phyloP scores from a whole-genome alignment of 2,113 vertebrate genomes.

The Scophthalmus maximus region DNA sequence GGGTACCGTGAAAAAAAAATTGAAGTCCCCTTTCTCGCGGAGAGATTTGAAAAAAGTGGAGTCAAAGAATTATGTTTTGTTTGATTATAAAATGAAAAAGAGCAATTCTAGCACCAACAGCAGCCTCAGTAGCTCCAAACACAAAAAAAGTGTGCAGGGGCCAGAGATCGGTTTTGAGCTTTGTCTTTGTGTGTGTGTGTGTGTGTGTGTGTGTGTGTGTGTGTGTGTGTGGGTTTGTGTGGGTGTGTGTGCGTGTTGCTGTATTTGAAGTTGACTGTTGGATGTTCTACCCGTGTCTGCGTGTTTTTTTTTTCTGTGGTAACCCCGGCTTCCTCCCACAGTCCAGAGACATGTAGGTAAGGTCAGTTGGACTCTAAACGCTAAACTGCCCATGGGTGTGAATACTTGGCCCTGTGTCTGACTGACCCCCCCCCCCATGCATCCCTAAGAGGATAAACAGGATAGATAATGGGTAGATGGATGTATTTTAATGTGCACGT shows the following conservation, averaged over 20 bases:
- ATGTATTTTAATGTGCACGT: not conserved
- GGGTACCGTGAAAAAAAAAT: slow-evolving; percentile 22
- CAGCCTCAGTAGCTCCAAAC: slow-evolving; percentile 10
- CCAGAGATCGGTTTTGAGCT: not conserved
- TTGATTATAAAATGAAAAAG: slow-evolving; percentile 62
- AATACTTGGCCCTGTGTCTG: no score
- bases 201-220: slow-evolving; percentile 11
- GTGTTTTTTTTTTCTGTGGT: no score
- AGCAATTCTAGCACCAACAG: slow-evolving; percentile 31
- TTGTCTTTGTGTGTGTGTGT: not conserved
- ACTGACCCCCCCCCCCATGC: not conserved
- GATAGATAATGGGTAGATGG: not conserved
- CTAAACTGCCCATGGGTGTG: no score
- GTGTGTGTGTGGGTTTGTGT: slow-evolving; percentile 1
- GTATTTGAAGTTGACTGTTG: no score
- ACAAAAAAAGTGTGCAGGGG: slow-evolving; percentile 12
- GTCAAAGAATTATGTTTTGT: slow-evolving; percentile 57
- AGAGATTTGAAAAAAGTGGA: slow-evolving; percentile 52
- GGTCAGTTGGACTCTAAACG: no score
- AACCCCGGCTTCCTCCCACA: no score
- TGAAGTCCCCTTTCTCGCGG: slow-evolving; percentile 23
- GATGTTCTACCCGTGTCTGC: no score
- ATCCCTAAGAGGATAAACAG: not conserved
- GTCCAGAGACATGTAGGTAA: no score
- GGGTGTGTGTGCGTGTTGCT: not conserved